A percentile compares a stretch with the other conserved stretches of the same genome.
These are phyloP conservation scores for Eristalis intricaria DNA, from an alignment of 2,888 invertebrate species.

Conservation along the genomic window DNA sequence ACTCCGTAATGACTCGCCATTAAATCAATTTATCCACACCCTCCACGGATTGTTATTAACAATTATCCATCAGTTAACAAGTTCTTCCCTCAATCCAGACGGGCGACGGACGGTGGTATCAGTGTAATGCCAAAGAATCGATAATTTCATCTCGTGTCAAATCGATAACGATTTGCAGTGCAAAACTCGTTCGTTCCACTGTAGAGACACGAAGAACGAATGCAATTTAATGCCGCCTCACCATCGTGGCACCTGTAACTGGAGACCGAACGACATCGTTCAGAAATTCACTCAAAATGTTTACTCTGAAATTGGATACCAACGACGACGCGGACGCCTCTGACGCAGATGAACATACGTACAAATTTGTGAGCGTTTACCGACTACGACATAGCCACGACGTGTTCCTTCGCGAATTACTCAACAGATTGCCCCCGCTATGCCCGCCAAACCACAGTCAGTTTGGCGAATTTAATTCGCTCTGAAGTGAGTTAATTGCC, in stretches of 20 bases:
- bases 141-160: slow-evolving; percentile 59
- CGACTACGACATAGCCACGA: not conserved
- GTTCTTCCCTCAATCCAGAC: not conserved
- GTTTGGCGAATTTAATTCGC: slow-evolving; percentile 20
- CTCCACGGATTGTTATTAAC: slow-evolving; percentile 28
- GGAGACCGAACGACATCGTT: slow-evolving; percentile 7
- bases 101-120: not conserved
- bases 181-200: not conserved
- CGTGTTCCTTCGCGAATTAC: not conserved
- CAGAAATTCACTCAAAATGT: not conserved
- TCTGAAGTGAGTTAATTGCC: slow-evolving; percentile 13
- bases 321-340: not conserved
- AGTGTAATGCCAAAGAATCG: slow-evolving; percentile 13
- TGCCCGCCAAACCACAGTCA: too few relatives aligned
- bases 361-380: not conserved
- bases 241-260: not conserved
- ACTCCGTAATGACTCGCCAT: slow-evolving; percentile 25
- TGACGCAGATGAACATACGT: too few relatives aligned
- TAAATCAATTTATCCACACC: slow-evolving; percentile 45
- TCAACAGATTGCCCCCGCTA: not conserved
- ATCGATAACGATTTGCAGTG: slow-evolving; percentile 37
- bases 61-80: slow-evolving; percentile 30
- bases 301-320: slow-evolving; percentile 18
- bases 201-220: not conserved
- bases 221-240: not conserved